A percentile compares a stretch with the other conserved stretches of the same genome.
phyloP scores from a whole-genome alignment of 2,797 vertebrate genomes.

The Ctenochaetus hawaiiensis region DNA sequence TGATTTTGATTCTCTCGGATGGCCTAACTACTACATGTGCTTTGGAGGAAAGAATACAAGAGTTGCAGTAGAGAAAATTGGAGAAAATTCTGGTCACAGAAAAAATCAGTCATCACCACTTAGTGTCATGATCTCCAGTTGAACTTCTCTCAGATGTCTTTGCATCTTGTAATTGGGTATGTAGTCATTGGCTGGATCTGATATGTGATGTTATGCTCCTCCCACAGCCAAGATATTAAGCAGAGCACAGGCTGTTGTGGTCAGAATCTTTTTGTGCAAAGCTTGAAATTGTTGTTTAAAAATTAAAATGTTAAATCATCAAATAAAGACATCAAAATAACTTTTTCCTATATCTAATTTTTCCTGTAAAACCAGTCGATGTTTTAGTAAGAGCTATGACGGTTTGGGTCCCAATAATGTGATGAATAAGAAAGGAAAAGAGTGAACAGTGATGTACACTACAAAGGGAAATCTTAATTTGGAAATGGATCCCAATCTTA shows the following conservation, averaged over 20 bases:
- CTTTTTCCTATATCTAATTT: constrained; percentile 12
- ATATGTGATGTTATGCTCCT: constrained; percentile 79
- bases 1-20: constrained; percentile 58
- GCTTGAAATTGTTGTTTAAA: constrained; percentile 86
- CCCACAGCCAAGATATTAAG: constrained; percentile 70
- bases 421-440: neutral
- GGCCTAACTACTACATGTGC: constrained; percentile 72
- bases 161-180: constrained; percentile 67
- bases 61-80: constrained; percentile 35
- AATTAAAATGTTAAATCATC: constrained; percentile 71
- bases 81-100: constrained; percentile 56
- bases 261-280: constrained; percentile 83
- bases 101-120: constrained; percentile 61
- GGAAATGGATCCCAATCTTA: too few species aligned
- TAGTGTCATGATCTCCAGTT: constrained; percentile 71
- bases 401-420: too few species aligned
- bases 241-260: constrained; percentile 80
- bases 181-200: constrained; percentile 78
- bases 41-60: constrained; percentile 49
- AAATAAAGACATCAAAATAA: constrained; percentile 72
- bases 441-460: neutral
- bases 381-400: neutral
- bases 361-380: neutral
- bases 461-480: too few species aligned
- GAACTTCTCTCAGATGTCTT: constrained; percentile 73